phyloP scores from a whole-genome alignment of 2,797 vertebrate species.

The Acanthornis magna region DNA sequence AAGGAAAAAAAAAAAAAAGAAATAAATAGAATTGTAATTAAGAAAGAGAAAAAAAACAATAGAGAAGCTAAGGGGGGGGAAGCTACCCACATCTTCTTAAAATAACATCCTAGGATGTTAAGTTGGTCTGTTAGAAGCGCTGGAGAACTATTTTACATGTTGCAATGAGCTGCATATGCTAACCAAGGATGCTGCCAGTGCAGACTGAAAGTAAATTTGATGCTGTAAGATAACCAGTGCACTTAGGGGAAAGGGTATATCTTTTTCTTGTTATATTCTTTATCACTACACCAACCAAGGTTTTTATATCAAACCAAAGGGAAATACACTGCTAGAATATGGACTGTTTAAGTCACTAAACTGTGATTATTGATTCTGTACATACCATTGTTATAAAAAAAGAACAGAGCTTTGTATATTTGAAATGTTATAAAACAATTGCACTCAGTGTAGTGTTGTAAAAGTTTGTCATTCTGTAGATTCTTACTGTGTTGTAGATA shows the following conservation, averaged over 20 bases:
- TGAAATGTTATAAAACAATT: constrained; percentile 93
- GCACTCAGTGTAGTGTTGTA: constrained; percentile 97
- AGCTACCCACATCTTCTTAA: background rate
- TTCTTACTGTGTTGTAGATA: constrained; percentile 92
- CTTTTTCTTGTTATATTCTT: constrained; percentile 76
- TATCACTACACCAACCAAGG: constrained; percentile 81
- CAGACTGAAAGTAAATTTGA: constrained; percentile 47
- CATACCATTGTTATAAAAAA: constrained; percentile 89
- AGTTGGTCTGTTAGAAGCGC: constrained; percentile 30
- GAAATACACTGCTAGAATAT: constrained; percentile 86
- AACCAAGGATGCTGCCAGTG: constrained; percentile 59
- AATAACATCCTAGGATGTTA: background rate
- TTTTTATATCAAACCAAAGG: constrained; percentile 91
- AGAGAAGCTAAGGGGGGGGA: background rate
- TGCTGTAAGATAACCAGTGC: constrained; percentile 77
- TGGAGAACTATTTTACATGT: background rate
- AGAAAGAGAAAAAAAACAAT: background rate
- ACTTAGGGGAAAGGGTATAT: constrained; percentile 73
- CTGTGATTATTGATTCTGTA: constrained; percentile 92
- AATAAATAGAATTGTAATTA: background rate
- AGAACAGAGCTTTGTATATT: constrained; percentile 95
- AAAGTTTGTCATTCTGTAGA: constrained; percentile 93
- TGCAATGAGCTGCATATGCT: background rate
- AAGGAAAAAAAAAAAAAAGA: background rate
- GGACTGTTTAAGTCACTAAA: constrained; percentile 85